These are phyloP conservation scores for Pantala flavescens DNA, from an alignment of 1,140 invertebrate species.

Conservation along the genomic window DNA sequence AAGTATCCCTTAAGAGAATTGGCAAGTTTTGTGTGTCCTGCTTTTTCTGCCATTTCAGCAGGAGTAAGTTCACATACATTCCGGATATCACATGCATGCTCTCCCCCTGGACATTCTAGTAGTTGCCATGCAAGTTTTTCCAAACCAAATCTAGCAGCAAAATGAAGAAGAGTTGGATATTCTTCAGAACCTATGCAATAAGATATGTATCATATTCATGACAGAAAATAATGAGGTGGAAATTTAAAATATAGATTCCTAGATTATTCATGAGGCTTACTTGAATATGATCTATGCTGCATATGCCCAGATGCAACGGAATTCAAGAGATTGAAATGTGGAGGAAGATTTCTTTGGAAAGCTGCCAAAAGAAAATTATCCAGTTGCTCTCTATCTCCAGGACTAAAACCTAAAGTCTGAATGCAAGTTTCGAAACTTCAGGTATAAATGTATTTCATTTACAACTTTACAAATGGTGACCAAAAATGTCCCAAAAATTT, in stretches of 20 bases:
- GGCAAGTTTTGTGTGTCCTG: slow-evolving; percentile 56
- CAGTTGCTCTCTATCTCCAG: slow-evolving; percentile 60
- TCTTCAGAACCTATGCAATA: slow-evolving; percentile 42
- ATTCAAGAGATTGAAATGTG: slow-evolving; percentile 63
- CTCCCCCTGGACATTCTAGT: slow-evolving; percentile 72
- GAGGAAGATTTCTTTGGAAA: slow-evolving; percentile 70
- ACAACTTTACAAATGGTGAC: not conserved
- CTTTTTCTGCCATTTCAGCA: slow-evolving; percentile 63
- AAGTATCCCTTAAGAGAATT: slow-evolving; percentile 63
- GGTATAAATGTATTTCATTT: slow-evolving; percentile 16
- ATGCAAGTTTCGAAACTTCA: slow-evolving; percentile 23
- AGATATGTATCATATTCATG: not conserved
- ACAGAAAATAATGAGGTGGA: not conserved
- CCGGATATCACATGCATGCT: slow-evolving; percentile 61
- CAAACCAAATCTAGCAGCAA: slow-evolving; percentile 73
- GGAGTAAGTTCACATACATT: slow-evolving; percentile 70
- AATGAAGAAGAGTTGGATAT: slow-evolving; percentile 77
- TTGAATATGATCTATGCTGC: slow-evolving; percentile 31
- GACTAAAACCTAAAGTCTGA: slow-evolving; percentile 66
- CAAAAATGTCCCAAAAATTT: no score
- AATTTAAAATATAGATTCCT: no score
- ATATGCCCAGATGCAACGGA: slow-evolving; percentile 29
- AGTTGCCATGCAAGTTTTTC: slow-evolving; percentile 70
- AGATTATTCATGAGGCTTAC: slow-evolving; percentile 27
- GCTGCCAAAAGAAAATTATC: slow-evolving; percentile 69